Conservation (phyloP, 1,140 invertebrate species). For the Diorhabda sublineata region DNA sequence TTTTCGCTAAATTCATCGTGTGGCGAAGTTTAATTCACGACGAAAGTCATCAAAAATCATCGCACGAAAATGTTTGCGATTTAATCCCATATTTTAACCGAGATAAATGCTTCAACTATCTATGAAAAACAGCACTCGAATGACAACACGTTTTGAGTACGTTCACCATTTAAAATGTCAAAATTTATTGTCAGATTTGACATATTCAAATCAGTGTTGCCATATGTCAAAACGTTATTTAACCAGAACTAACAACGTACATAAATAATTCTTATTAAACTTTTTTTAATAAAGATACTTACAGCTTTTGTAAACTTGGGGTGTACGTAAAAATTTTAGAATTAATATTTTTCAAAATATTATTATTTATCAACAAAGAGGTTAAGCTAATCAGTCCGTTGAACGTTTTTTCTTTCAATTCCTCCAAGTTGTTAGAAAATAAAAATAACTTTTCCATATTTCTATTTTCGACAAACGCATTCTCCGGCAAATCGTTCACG, state of each 20-base stretch:
- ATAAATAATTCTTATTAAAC: conserved; percentile 5
- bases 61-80: no score
- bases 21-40: no score
- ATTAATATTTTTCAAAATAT: conserved; percentile 40
- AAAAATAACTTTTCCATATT: conserved; percentile 42
- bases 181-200: no score
- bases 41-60: no score
- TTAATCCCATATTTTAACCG: no score
- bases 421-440: conserved; percentile 45
- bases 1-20: no score
- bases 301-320: conserved; percentile 43
- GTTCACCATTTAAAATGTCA: no score
- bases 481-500: conserved; percentile 39
- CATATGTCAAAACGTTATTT: neutral
- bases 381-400: conserved; percentile 42
- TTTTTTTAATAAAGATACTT: conserved; percentile 16
- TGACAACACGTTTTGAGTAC: no score
- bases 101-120: no score
- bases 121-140: no score
- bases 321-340: conserved; percentile 37
- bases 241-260: neutral
- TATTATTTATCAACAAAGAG: conserved; percentile 42
- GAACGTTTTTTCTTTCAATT: conserved; percentile 36
- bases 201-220: no score
- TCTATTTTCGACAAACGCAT: conserved; percentile 34